Conservation (phyloP, 2,113 vertebrate species). For the Cepphus grylle region DNA sequence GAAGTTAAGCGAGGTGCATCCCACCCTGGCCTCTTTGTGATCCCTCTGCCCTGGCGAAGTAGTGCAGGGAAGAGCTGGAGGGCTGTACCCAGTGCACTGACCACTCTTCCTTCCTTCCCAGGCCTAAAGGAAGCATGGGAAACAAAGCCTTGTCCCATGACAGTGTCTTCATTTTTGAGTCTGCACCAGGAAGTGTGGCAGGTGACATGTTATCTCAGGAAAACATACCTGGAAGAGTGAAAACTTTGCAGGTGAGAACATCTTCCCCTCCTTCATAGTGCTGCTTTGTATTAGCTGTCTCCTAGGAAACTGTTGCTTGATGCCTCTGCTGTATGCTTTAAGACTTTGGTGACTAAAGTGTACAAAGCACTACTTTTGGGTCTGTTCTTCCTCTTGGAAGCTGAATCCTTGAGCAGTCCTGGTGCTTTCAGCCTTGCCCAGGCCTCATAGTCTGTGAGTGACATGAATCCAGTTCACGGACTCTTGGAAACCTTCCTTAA, state of each 20-base stretch:
- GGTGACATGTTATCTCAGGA: constrained; percentile 76
- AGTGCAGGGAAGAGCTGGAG: background rate
- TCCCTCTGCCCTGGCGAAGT: background rate
- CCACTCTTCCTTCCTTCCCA: constrained; percentile 50
- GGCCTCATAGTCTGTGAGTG: background rate
- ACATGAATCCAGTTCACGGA: background rate
- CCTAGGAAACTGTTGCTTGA: background rate
- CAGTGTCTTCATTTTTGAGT: constrained; percentile 83
- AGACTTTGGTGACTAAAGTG: background rate
- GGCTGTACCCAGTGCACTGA: background rate
- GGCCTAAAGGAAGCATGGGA: constrained; percentile 80
- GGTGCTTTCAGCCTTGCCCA: background rate
- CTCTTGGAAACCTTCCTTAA: background rate
- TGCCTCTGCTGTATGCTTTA: background rate
- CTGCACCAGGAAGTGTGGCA: constrained; percentile 65
- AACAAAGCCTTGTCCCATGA: constrained; percentile 89
- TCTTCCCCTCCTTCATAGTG: background rate
- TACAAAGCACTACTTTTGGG: background rate
- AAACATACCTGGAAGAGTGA: constrained; percentile 83
- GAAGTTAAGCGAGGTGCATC: background rate
- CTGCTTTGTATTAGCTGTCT: background rate
- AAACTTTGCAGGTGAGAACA: constrained; percentile 81
- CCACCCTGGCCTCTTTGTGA: background rate
- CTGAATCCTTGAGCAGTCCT: background rate
- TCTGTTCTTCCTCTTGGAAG: background rate